These are phyloP conservation scores for Megamerina dolium DNA, from an alignment of 2,888 invertebrate genomes.

Conservation along the genomic window DNA sequence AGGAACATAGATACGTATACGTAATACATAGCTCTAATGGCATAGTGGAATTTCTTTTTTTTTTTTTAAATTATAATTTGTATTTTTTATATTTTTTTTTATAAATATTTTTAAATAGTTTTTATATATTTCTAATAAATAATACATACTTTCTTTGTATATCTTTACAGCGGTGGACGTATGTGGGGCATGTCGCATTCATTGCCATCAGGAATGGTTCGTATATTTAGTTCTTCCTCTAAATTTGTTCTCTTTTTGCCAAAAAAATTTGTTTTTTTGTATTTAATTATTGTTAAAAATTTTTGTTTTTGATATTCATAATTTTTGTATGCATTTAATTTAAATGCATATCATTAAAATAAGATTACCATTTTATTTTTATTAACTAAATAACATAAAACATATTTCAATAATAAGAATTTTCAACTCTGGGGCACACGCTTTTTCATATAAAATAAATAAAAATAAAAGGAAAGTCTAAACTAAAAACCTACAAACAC, in stretches of 20 bases:
- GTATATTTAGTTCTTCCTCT: no score
- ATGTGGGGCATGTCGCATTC: conserved; percentile 51
- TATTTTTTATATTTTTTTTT: conserved; percentile 4
- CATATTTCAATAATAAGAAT: conserved; percentile 13
- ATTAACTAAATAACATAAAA: conserved; percentile 6
- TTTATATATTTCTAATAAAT: background rate
- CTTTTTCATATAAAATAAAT: conserved; percentile 27
- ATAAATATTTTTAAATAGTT: background rate
- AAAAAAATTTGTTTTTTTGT: conserved; percentile 17
- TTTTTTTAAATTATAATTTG: no score
- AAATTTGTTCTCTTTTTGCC: conserved; percentile 12
- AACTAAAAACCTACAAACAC: conserved; percentile 6
- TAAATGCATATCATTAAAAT: background rate
- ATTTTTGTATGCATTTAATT: conserved; percentile 9
- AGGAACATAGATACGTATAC: no score
- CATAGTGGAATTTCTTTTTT: no score
- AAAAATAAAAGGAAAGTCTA: conserved; percentile 11
- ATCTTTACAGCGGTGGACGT: conserved; percentile 44
- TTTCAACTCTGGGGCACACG: conserved; percentile 28
- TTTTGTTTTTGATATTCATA: conserved; percentile 22
- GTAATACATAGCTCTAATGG: no score
- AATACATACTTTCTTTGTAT: background rate
- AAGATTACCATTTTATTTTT: conserved; percentile 6
- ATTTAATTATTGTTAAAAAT: conserved; percentile 21
- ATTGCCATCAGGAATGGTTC: conserved; percentile 51